Evolutionary conservation across 2,797 vertebrate species (phyloP).

Genomic region (Morus bassanus): DNA sequence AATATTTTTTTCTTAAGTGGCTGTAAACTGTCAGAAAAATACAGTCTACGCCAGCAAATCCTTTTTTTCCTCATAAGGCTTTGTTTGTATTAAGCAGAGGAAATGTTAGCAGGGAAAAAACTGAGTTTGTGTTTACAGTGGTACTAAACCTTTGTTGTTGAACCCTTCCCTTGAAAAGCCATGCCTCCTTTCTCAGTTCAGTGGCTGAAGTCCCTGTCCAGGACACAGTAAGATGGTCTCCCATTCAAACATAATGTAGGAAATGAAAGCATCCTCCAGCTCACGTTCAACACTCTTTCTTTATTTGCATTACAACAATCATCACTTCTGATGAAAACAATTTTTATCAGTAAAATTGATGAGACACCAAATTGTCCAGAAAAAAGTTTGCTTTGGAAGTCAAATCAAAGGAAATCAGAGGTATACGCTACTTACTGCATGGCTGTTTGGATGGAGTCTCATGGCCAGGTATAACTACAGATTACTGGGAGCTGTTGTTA

Average conservation of each 20-base stretch:
- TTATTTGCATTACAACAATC: neutral
- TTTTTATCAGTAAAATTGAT: neutral
- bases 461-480: neutral
- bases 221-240: neutral
- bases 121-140: neutral
- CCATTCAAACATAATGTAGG: fast-evolving
- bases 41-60: neutral
- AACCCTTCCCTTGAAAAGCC: neutral
- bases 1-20: neutral
- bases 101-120: neutral
- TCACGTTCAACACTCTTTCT: neutral
- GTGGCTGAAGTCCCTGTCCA: neutral
- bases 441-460: neutral
- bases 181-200: neutral
- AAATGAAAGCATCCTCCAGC: neutral
- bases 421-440: fast-evolving
- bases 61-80: neutral
- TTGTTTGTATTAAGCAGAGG: neutral
- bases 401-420: neutral
- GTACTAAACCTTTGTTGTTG: neutral
- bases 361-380: neutral
- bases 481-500: neutral
- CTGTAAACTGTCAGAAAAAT: neutral
- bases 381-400: neutral
- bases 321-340: neutral